phyloP scores from a whole-genome alignment of 2,113 vertebrate species.

The Climacteris rufus region DNA sequence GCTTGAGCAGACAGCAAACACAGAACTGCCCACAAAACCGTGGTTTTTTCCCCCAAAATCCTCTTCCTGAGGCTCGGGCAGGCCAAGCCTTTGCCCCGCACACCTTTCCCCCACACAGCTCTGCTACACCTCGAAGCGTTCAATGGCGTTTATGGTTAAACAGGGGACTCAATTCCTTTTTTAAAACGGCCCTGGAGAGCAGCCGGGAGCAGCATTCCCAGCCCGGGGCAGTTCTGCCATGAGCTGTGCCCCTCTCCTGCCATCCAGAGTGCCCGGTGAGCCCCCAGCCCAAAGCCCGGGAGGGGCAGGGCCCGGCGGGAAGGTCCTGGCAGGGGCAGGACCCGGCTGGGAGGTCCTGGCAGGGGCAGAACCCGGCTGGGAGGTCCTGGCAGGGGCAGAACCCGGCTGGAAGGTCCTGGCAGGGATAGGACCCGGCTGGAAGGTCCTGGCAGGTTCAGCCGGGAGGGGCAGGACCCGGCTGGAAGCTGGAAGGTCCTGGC shows the following conservation, averaged over 20 bases:
- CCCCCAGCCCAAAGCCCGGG: neutral
- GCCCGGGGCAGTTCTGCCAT: neutral
- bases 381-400: neutral
- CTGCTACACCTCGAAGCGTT: neutral
- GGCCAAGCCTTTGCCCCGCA: neutral
- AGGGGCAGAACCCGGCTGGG: neutral
- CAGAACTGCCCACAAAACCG: too few relatives aligned
- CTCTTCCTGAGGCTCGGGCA: neutral
- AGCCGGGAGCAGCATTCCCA: neutral
- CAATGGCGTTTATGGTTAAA: neutral
- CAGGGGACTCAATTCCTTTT: rapidly evolving
- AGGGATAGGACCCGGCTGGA: neutral
- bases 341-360: neutral
- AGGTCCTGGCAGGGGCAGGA: neutral
- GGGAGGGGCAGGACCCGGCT: neutral
- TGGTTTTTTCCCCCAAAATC: neutral
- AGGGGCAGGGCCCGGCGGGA: neutral
- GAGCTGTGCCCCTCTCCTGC: neutral
- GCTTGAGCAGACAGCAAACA: neutral
- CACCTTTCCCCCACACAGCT: neutral
- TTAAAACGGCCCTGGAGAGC: neutral
- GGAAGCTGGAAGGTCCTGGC: neutral
- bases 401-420: too few relatives aligned
- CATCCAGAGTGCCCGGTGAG: neutral
- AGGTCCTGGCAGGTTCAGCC: neutral